Evolutionary conservation across 2,113 vertebrate genomes (phyloP).

Genomic region (Datnioides undecimradiatus): DNA sequence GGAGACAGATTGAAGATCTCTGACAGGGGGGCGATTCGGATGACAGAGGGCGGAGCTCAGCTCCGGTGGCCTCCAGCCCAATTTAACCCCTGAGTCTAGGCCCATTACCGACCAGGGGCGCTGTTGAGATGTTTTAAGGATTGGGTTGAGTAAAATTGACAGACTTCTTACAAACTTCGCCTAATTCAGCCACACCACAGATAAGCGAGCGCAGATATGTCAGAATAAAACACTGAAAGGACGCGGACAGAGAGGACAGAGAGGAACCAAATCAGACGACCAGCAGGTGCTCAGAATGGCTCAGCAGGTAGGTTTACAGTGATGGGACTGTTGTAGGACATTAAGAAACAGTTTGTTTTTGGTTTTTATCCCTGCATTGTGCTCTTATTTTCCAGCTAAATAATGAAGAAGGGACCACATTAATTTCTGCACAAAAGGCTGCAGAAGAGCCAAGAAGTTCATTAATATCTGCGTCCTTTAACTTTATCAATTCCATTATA

Average conservation of each 20-base stretch:
- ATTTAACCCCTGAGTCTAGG: neutral
- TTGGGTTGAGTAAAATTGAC: neutral
- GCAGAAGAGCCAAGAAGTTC: slow-evolving; percentile 74
- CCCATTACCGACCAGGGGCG: slow-evolving; percentile 25
- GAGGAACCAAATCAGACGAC: slow-evolving; percentile 1
- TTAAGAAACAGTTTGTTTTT: neutral
- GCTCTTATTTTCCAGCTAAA: slow-evolving; percentile 55
- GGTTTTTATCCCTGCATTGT: neutral
- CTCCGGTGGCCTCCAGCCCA: neutral
- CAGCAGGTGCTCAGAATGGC: slow-evolving; percentile 57
- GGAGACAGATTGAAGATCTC: too few relatives aligned
- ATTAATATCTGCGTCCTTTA: slow-evolving; percentile 89
- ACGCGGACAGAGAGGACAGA: neutral
- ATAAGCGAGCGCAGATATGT: slow-evolving; percentile 42
- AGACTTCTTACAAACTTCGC: neutral
- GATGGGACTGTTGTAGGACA: neutral
- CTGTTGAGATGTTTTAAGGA: slow-evolving; percentile 24
- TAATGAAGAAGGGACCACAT: slow-evolving; percentile 79
- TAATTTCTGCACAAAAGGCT: slow-evolving; percentile 78
- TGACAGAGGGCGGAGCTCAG: slow-evolving; percentile 12
- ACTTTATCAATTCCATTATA: slow-evolving; percentile 95
- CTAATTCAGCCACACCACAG: neutral
- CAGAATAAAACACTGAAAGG: neutral
- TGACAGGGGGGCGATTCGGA: too few relatives aligned
- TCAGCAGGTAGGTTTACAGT: slow-evolving; percentile 57